Percentiles rank a stretch among this genome's conserved stretches.
Conservation (phyloP, 1,140 invertebrate species). For the Scaptomyza montana region DNA sequence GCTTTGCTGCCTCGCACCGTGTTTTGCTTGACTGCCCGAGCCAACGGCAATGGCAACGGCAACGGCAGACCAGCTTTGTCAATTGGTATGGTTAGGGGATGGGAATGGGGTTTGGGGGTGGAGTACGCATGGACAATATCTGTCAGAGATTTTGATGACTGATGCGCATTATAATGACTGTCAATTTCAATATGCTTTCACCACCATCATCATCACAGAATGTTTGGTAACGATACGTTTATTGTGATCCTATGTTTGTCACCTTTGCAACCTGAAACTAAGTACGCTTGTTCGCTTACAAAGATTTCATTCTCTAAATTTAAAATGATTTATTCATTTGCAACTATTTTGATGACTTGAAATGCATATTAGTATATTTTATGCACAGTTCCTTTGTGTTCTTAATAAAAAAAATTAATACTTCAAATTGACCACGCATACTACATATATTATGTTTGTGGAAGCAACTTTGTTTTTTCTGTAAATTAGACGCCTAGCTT, state of each 20-base stretch:
- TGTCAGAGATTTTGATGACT: conserved; percentile 49
- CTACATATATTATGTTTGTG: too few relatives aligned
- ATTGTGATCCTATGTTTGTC: background rate
- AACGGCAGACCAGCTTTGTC: background rate
- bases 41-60: background rate
- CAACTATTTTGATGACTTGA: background rate
- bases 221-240: background rate
- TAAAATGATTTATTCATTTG: background rate
- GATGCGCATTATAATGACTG: conserved; percentile 43
- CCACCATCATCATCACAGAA: conserved; percentile 9
- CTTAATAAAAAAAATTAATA: too few relatives aligned
- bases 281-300: background rate
- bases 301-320: background rate
- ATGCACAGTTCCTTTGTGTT: too few relatives aligned
- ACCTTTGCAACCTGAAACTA: background rate
- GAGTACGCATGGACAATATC: conserved; percentile 48
- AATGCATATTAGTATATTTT: background rate
- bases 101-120: conserved; percentile 1
- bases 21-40: conserved; percentile 50
- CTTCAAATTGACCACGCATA: too few relatives aligned
- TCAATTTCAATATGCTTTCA: conserved; percentile 48
- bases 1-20: conserved; percentile 67
- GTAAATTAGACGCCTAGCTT: too few relatives aligned
- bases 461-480: too few relatives aligned
- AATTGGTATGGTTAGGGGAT: background rate